Conservation (phyloP, 2,888 invertebrate species). For the Busseola fusca region DNA sequence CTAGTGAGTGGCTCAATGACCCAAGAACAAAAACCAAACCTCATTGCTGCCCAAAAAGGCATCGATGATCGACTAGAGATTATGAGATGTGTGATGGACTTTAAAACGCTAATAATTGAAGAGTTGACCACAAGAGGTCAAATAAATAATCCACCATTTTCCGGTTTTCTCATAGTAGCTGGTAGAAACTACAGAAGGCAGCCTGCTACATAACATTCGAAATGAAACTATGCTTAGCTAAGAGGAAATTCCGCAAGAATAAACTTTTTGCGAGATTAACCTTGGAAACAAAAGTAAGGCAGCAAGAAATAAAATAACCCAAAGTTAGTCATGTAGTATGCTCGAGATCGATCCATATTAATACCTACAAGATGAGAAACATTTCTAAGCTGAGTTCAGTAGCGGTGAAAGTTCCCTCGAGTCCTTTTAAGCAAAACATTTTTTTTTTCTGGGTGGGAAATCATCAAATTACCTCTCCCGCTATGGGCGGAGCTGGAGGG, state of each 20-base stretch:
- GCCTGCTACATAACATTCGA: not conserved
- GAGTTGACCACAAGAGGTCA: not conserved
- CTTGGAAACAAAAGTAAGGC: not conserved
- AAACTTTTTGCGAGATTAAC: not conserved
- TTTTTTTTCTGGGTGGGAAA: too few species aligned
- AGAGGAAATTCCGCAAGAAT: not conserved
- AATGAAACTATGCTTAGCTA: not conserved
- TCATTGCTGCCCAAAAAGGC: not conserved
- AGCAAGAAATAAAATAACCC: not conserved
- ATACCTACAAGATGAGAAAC: not conserved
- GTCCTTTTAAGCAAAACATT: not conserved
- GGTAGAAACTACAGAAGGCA: not conserved
- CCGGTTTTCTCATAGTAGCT: not conserved
- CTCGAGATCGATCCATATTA: not conserved
- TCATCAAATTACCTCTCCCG: too few species aligned
- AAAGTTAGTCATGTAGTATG: not conserved
- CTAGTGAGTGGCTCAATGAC: not conserved
- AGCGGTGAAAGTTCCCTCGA: not conserved
- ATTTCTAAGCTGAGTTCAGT: not conserved
- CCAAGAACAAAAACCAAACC: conserved; percentile 4
- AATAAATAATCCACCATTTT: not conserved
- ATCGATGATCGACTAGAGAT: not conserved
- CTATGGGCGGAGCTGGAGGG: too few species aligned
- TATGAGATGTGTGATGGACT: not conserved
- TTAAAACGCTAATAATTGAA: not conserved